Base-by-base conservation (phyloP, 1,140 invertebrate species). In the Bombus fervidus region DNA sequence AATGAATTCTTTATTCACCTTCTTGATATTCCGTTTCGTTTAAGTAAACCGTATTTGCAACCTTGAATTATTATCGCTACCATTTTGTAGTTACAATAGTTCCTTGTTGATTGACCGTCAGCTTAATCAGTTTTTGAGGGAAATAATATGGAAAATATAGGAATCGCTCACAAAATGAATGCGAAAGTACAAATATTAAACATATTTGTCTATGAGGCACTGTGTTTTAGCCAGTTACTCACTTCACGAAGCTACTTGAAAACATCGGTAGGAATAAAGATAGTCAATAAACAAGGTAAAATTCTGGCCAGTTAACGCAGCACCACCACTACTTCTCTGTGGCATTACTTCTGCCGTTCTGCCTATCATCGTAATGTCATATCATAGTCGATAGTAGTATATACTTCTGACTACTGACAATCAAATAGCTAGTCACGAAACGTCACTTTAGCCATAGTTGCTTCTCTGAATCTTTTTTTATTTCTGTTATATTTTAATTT, bases 31-130 rank as follows among this genome's bases (percentile, higher is more conserved):
- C 34, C 25, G 3, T 37, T 85, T 73, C 57, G n/a, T 62, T 28
- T 39, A 72, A 78, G 13, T 34, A 47, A 79, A 43, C 1, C 39
- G 47, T 84, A 72, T 31, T 62, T 41, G 22, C 22, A 75, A 34
- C 84, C 84, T 85, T 81, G 78, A 85, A 62, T 57, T 22, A 68
- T 85, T 85, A 85, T 81, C 84, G 71, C 62, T 71, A 79, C 69
- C 84, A 81, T 81, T 81, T 81, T 85, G 79, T 53, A 74, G 9
- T 43, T 73, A 62, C 34, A 43, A 37, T 57, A 62, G 28, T n/a
- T 12, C 28, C 59, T 62, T 62, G 59, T n/a, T 62, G 28, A 62
- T 62, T 62, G 28, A 62, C 28, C 12, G 3, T 53, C 3, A 28
- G 28, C 28, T n/a, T 28, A 28, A 12, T n/a, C 12, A 62, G 28